phyloP scores from a whole-genome alignment of 53 echinoderm and acorn worm genomes.

The Echinarachnius parma region DNA sequence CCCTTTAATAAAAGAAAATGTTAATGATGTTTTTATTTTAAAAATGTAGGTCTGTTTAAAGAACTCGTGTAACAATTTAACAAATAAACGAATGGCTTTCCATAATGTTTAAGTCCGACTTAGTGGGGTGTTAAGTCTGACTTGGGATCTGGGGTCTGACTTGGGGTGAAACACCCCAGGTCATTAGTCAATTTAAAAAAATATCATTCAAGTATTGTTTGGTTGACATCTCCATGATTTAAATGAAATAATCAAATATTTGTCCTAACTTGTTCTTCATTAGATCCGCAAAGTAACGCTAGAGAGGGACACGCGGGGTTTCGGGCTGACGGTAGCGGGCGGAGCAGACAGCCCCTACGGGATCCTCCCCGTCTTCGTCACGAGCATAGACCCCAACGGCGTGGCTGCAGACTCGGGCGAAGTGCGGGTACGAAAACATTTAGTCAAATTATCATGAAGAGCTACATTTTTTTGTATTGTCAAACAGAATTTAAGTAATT shows the following conservation, averaged over 20 bases:
- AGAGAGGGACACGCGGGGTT: constrained; percentile 26
- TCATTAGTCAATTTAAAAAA: too few species aligned
- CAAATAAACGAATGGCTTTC: too few species aligned
- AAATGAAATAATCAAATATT: neutral
- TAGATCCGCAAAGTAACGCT: constrained; percentile 16
- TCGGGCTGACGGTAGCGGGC: constrained; percentile 69
- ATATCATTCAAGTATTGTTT: neutral
- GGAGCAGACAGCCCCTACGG: constrained; percentile 61
- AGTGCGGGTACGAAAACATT: constrained; percentile 53
- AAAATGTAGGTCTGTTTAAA: too few species aligned
- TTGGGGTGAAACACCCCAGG: too few species aligned
- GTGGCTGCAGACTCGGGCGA: constrained; percentile 30
- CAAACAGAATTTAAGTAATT: too few species aligned
- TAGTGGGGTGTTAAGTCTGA: neutral
- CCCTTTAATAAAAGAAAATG: too few species aligned
- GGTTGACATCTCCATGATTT: neutral
- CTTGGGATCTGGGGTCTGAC: too few species aligned
- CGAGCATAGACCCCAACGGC: constrained; percentile 59
- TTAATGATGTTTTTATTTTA: too few species aligned
- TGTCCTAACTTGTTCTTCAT: neutral
- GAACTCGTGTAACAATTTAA: too few species aligned
- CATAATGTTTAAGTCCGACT: too few species aligned
- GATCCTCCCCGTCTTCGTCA: constrained; percentile 62
- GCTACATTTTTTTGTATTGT: too few species aligned
- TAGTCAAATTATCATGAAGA: too few species aligned